phyloP scores from a whole-genome alignment of 2,113 vertebrate species.

The Mesoclemmys tuberculata region DNA sequence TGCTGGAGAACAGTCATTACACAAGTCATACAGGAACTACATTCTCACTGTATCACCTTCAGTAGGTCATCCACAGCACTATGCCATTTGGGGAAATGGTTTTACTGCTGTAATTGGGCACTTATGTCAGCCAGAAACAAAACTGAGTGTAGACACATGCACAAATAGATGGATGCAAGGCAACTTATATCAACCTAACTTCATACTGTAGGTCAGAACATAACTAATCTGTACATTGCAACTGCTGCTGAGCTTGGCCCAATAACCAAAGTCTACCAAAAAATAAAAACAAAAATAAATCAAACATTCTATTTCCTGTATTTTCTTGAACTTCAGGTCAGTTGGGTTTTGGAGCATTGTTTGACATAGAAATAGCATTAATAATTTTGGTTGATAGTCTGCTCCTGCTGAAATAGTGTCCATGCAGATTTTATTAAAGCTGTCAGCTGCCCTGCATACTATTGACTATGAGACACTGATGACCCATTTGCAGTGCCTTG shows the following conservation, averaged over 20 bases:
- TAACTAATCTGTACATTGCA: background rate
- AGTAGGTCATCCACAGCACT: background rate
- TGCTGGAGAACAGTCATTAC: background rate
- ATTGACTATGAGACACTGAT: background rate
- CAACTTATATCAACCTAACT: background rate
- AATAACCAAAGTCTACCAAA: background rate
- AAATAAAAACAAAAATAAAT: background rate
- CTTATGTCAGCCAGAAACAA: background rate
- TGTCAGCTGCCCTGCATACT: background rate
- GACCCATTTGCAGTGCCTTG: background rate
- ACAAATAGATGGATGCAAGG: background rate
- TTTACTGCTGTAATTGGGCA: background rate
- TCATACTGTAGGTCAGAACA: background rate
- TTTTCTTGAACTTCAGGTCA: background rate
- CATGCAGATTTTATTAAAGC: background rate
- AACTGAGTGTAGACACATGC: background rate
- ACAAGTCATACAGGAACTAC: background rate
- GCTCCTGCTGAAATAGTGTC: background rate
- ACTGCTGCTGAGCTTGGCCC: background rate
- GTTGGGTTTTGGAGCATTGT: background rate
- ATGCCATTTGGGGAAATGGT: background rate
- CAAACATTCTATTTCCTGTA: background rate
- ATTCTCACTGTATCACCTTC: background rate
- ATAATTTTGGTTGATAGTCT: background rate
- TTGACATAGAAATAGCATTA: background rate